These are phyloP conservation scores for Lagorchestes hirsutus DNA, from an alignment of 2,797 vertebrate genomes.

Conservation along the genomic window DNA sequence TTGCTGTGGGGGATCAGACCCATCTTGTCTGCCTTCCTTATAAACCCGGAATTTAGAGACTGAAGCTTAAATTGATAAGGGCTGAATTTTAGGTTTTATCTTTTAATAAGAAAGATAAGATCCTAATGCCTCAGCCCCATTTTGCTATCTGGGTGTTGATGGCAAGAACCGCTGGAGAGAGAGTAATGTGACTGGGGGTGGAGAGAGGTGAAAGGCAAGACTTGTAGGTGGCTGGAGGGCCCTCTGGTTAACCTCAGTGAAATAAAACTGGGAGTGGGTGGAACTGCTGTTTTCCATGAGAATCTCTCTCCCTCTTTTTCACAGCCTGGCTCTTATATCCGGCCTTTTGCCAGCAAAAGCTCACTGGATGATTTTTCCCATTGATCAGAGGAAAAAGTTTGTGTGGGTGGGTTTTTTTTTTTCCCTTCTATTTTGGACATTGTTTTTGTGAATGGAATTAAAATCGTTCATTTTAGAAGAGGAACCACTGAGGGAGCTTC, in stretches of 20 bases:
- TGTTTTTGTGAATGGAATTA: slow-evolving; percentile 79
- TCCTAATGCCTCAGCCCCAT: slow-evolving; percentile 65
- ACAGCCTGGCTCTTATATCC: slow-evolving; percentile 75
- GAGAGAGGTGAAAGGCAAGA: slow-evolving; percentile 39
- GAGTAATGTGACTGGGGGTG: slow-evolving; percentile 58
- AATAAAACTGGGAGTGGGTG: slow-evolving; percentile 81
- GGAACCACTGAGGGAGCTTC: slow-evolving; percentile 25
- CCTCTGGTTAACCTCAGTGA: slow-evolving; percentile 79
- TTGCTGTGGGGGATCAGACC: slow-evolving; percentile 62
- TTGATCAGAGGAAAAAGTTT: slow-evolving; percentile 84
- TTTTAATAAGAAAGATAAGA: slow-evolving; percentile 78
- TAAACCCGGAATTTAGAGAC: slow-evolving; percentile 61
- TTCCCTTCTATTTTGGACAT: background rate
- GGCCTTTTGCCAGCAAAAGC: slow-evolving; percentile 78
- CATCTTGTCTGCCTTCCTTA: slow-evolving; percentile 63
- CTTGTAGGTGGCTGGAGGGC: slow-evolving; percentile 37
- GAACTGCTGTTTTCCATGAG: slow-evolving; percentile 80
- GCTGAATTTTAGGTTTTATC: slow-evolving; percentile 77
- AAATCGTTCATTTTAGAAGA: slow-evolving; percentile 62
- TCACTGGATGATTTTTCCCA: slow-evolving; percentile 75
- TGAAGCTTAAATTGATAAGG: slow-evolving; percentile 72
- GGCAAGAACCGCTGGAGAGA: slow-evolving; percentile 70
- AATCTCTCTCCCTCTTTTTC: slow-evolving; percentile 80
- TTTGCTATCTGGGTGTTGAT: slow-evolving; percentile 69
- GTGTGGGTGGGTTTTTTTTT: slow-evolving; percentile 59